These are phyloP conservation scores for Drosophila sechellia DNA, from an alignment of 1,140 invertebrate species.

Conservation along the genomic window DNA sequence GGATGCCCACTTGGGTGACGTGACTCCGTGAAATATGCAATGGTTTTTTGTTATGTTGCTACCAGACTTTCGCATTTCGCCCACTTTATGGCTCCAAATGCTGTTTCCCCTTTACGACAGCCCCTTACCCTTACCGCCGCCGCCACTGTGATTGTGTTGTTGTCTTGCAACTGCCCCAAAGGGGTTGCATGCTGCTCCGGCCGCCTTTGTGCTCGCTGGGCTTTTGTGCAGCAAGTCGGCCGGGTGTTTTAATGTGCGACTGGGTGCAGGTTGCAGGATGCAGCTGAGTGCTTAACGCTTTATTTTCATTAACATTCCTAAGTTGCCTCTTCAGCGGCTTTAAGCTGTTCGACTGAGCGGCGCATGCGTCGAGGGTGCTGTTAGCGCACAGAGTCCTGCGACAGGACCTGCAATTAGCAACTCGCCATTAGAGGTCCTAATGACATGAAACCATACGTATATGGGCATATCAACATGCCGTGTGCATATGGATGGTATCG, in stretches of 20 bases:
- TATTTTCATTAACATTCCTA: conserved; percentile 78
- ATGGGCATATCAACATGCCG: not conserved
- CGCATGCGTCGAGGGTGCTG: conserved; percentile 60
- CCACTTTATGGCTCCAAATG: conserved; percentile 76
- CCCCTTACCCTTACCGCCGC: not conserved
- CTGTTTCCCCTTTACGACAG: conserved; percentile 13
- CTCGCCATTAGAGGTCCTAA: not conserved
- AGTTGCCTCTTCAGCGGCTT: conserved; percentile 59
- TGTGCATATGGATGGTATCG: not conserved
- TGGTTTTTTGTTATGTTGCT: conserved; percentile 61
- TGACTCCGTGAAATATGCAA: conserved; percentile 70
- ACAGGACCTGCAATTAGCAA: conserved; percentile 21
- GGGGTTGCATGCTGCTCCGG: conserved; percentile 17
- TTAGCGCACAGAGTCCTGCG: conserved; percentile 45
- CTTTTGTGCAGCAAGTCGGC: conserved; percentile 62
- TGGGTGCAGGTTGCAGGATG: conserved; percentile 9
- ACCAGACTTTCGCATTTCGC: conserved; percentile 61
- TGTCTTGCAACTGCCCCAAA: conserved; percentile 28
- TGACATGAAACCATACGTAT: not conserved
- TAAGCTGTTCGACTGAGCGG: conserved; percentile 38
- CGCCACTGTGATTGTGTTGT: conserved; percentile 25
- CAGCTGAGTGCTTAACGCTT: conserved; percentile 52
- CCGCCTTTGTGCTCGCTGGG: conserved; percentile 44
- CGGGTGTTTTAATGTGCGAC: conserved; percentile 74
- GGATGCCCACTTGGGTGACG: conserved; percentile 56